phyloP scores from a whole-genome alignment of 2,113 vertebrate genomes.

The Mungos mungo region DNA sequence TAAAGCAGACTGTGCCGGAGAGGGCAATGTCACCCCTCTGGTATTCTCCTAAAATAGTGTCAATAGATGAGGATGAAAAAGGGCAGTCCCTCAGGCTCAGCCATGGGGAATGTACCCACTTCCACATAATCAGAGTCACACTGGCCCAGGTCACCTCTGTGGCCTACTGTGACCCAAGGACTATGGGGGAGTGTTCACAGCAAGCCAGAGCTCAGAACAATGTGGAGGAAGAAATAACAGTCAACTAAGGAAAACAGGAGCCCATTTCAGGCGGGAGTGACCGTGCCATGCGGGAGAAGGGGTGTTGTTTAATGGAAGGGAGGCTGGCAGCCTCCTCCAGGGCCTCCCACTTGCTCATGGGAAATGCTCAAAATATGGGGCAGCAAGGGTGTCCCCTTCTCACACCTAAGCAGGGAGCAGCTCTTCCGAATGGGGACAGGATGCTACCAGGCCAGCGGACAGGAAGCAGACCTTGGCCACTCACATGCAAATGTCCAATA shows the following conservation, averaged over 20 bases:
- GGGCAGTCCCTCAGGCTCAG: background rate
- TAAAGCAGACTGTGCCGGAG: background rate
- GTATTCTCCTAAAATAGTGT: background rate
- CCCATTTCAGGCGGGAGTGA: background rate
- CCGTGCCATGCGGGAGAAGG: background rate
- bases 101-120: background rate
- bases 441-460: background rate
- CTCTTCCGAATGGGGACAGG: background rate
- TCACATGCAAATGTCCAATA: background rate
- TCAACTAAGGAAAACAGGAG: background rate
- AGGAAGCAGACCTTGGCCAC: background rate
- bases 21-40: background rate
- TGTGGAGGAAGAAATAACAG: background rate
- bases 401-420: background rate
- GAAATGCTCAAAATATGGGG: background rate
- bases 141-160: background rate
- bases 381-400: background rate
- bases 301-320: background rate
- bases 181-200: background rate
- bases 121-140: background rate
- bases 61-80: background rate
- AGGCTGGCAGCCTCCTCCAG: background rate
- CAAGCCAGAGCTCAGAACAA: background rate
- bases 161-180: background rate
- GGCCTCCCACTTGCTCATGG: background rate